These are phyloP conservation scores for Cactoblastis cactorum DNA, from an alignment of 2,888 invertebrate species.

Conservation along the genomic window DNA sequence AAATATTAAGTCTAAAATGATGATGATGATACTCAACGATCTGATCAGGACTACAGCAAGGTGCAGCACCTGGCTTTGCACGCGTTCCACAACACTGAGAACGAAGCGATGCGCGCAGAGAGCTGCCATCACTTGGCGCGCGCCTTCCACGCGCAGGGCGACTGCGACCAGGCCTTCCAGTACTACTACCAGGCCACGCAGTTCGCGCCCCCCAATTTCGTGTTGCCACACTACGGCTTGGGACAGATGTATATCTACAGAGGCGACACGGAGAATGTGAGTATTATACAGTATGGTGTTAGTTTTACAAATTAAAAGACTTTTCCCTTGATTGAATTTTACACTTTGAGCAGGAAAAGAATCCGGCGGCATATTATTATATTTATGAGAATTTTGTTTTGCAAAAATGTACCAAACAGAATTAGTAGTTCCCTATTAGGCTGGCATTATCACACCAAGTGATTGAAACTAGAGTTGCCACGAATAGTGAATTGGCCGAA, in stretches of 20 bases:
- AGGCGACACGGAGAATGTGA: slow-evolving; percentile 95
- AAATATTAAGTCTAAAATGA: too few relatives aligned
- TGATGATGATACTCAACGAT: too few relatives aligned
- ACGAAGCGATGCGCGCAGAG: slow-evolving; percentile 99
- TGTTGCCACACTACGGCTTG: slow-evolving; percentile 97
- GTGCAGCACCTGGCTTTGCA: slow-evolving; percentile 97
- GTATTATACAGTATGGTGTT: slow-evolving; percentile 30
- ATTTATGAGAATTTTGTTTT: too few relatives aligned
- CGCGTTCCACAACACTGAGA: slow-evolving; percentile 99
- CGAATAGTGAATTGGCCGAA: too few relatives aligned
- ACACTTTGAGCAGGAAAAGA: too few relatives aligned
- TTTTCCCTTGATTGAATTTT: slow-evolving; percentile 21
- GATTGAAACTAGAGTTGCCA: too few relatives aligned
- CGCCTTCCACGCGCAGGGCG: slow-evolving; percentile 96
- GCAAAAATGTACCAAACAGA: too few relatives aligned
- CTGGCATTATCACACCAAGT: too few relatives aligned
- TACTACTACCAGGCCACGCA: slow-evolving; percentile 99
- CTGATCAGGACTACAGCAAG: slow-evolving; percentile 91
- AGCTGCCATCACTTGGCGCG: slow-evolving; percentile 98
- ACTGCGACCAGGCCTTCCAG: slow-evolving; percentile 98
- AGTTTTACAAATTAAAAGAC: too few relatives aligned
- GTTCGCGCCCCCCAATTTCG: slow-evolving; percentile 96
- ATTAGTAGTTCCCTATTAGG: too few relatives aligned
- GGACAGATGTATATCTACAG: slow-evolving; percentile 99
- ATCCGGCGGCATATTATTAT: too few relatives aligned